Base-by-base conservation (phyloP, 2,888 invertebrate species). In the Polylopha cassiicola region DNA sequence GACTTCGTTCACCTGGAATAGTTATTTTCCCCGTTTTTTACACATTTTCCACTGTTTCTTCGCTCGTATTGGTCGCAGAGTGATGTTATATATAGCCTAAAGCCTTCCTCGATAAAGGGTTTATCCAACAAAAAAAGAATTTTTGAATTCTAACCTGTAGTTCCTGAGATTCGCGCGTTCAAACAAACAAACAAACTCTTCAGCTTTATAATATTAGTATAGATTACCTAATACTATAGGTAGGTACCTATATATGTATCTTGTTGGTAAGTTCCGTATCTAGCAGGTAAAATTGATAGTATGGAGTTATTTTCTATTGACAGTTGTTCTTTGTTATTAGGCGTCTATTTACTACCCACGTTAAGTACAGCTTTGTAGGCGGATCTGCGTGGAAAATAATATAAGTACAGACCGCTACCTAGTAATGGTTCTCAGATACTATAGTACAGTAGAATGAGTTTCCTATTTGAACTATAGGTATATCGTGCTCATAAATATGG, bases 331-430 rank as follows among this genome's bases (percentile, higher is more conserved):
- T 36, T 30, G 29, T 41, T 41, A 41, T 41, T 36, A 33, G 21
- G 33, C 11, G 15, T 13, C 29, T 26, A 34, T 22, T 41, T 30
- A 34, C 41, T 29, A 15, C 24, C 34, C 30, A 29, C 28, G 24
- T 20, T 41, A 41, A 41, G 36, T 24, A 30, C 23, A 30, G n/a
- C n/a, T n/a, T 13, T 21, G 41, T 41, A 36, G 34, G 30, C 34
- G 41, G 20, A 6, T 24, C 20, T 10, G 22, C 33, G 8, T 24
- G 20, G 34, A 8, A 30, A 41, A 41, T 34, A 41, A 30, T 20
- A 30, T 29, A 21, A 9, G 15, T 24, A 16, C 34, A 21, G 14
- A 15, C 24, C 36, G 38, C 32, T 38, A 38, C 43, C 32, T 43
- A 31, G 32, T 43, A 38, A 32, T 29, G 21, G n/a, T 34, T 15